Evolutionary conservation across 2,888 invertebrate genomes (phyloP), one percentile per base, ranked within the genome.

Genomic region (Brenthis daphne): DNA sequence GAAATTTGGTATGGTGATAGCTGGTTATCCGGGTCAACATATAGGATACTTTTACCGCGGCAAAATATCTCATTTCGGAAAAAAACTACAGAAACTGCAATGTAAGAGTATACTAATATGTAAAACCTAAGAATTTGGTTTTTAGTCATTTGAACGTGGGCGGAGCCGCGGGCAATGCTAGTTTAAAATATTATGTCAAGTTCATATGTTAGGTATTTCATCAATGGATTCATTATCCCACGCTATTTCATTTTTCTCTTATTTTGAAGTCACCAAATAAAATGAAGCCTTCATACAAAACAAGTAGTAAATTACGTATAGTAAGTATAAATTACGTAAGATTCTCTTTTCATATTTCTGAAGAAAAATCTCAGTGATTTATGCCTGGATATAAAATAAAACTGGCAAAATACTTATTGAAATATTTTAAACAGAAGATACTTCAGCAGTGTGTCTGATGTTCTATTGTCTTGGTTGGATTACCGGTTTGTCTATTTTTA

Each of bases 401-500:
- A 43, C 37, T 43, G 37, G 37, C 37, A 43, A 43, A 11, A 43
- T 11, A 2, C 37, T 11, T 43, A 11, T 11, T 43, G 37, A 43
- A 43, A 43, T 43, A 43, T 43, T 11, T 43, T 43, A 43, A 11
- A 11, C 37, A 43, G 11, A 43, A 43, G 11, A 11, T 43, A 11
- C 37, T 43, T 43, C 37, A 11, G 24, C 33, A 12, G 11, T 65
- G 12, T 50, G 13, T 5, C 16, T 57, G 11, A 65, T 47, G 16
- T 65, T 29, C 57, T 57, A 55, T 65, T 65, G 65, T 65, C 50
- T 65, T 57, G 57, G 24, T 50, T 48, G n/a, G 54, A 20, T 57
- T 50, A 50, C 65, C 33, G 57, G 65, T 57, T 29, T 47, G n/a
- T 64, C 64, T 64, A 57, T 65, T 33, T 65, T 57, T 65, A 65